phyloP scores from a whole-genome alignment of 1,140 invertebrate genomes.

The Laupala kohalensis region DNA sequence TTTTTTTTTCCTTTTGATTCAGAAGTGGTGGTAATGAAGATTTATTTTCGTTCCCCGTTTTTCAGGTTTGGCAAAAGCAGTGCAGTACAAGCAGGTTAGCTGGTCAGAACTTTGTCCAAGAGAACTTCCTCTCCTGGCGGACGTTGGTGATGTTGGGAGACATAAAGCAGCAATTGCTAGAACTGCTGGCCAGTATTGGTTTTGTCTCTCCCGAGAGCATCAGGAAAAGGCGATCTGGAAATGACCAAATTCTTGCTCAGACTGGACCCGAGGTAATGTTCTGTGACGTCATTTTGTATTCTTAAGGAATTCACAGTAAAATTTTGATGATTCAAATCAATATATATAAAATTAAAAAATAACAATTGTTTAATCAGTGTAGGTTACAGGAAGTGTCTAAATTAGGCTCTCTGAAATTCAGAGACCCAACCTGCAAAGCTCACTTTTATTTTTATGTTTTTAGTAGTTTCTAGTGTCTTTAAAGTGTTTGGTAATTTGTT shows the following conservation, averaged over 20 bases:
- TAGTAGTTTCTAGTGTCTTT: too few relatives aligned
- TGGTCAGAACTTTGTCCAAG: constrained; percentile 50
- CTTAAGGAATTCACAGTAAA: too few relatives aligned
- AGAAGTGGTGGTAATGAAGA: not conserved
- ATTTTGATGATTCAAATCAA: too few relatives aligned
- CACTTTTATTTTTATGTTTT: too few relatives aligned
- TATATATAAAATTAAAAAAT: too few relatives aligned
- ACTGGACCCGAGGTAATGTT: constrained; percentile 53
- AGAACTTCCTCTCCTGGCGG: constrained; percentile 60
- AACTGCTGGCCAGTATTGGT: constrained; percentile 64
- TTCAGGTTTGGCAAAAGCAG: constrained; percentile 61
- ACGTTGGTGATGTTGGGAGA: constrained; percentile 60
- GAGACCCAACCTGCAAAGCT: too few relatives aligned
- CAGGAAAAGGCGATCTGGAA: constrained; percentile 34
- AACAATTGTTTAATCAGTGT: too few relatives aligned
- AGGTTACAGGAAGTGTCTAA: too few relatives aligned
- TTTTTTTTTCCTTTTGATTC: not conserved
- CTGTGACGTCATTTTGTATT: too few relatives aligned
- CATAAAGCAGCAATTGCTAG: constrained; percentile 71
- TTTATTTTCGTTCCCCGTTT: too few relatives aligned
- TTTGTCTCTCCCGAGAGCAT: constrained; percentile 52
- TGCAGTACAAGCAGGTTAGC: constrained; percentile 40
- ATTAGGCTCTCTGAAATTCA: too few relatives aligned
- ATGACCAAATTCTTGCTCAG: constrained; percentile 50
- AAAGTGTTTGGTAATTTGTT: too few relatives aligned